Evolutionary conservation across 1,140 invertebrate genomes (phyloP).

Genomic region (Trichonephila clavata): DNA sequence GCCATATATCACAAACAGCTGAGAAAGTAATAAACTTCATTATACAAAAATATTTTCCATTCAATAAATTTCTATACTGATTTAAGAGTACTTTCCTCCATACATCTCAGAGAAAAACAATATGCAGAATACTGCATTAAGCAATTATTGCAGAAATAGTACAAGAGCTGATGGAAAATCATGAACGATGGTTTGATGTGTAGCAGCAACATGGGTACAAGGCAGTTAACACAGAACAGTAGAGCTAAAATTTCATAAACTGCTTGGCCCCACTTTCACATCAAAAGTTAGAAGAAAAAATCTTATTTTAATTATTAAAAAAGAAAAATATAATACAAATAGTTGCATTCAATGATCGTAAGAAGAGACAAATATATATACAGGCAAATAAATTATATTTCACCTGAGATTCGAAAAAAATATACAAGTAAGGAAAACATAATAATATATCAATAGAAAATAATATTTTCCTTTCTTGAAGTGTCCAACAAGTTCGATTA

Average conservation of each 20-base stretch:
- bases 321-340: neutral
- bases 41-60: conserved; percentile 18
- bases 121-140: too few species aligned
- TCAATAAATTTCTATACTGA: neutral
- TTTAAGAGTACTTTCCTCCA: too few species aligned
- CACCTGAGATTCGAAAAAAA: conserved; percentile 22
- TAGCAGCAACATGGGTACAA: neutral
- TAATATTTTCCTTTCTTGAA: neutral
- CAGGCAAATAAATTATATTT: conserved; percentile 30
- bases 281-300: neutral
- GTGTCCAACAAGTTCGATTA: neutral
- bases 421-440: too few species aligned
- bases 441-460: neutral
- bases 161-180: neutral
- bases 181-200: neutral
- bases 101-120: too few species aligned
- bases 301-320: neutral
- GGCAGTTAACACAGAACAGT: neutral
- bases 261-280: neutral
- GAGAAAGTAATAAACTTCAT: too few species aligned
- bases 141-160: neutral
- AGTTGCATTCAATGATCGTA: neutral
- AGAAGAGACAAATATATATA: neutral
- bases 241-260: neutral
- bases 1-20: too few species aligned